Evolutionary conservation across 92 coral and sea anemone genomes (phyloP), one percentile per base, ranked within the genome.

Genomic region (Plumapathes pennacea): DNA sequence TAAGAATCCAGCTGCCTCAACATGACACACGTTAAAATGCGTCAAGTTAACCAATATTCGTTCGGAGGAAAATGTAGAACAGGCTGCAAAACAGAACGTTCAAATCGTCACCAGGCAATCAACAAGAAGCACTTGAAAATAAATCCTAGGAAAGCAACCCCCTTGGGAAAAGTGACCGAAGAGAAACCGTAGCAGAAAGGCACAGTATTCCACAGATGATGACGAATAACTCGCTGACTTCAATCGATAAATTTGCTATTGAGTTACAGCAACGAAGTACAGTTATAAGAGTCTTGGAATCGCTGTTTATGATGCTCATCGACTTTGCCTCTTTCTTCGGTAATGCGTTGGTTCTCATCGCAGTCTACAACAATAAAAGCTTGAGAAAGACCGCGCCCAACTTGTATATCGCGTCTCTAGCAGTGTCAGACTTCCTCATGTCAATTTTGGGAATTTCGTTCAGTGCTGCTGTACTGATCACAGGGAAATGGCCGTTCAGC

Each of bases 361-460:
- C 84, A 4, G 80, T 82, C 19, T 24, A 51, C 60, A 82, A 59
- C 23, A 83, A 83, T 51, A 61, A 80, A 54, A 46, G 54, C 21
- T 72, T 83, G 12, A 78, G 89, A n/a, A 62, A 67, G 28, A 77
- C 78, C 8, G 64, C 64, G 27, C 79, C 80, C 51, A 83, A 83
- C 46, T 40, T 71, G 76, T 83, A 83, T 62, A 83, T 83, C 33
- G 77, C 71, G 25, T 41, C 63, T 26, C 60, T 83, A 9, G 84
- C 89, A 11, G 40, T 83, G 53, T 76, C 89, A 12, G 89, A 83
- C 74, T 50, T 83, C 42, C 42, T 83, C 9, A 77, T 83, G 85
- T 57, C 85, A 8, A 32, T 83, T 21, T 39, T 63, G 7, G 80
- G 84, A 1, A 77, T 70, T 71, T 67, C 85, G 23, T 71, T 60